phyloP scores from a whole-genome alignment of 2,797 vertebrate species.

The Tauraco hartlaubi region DNA sequence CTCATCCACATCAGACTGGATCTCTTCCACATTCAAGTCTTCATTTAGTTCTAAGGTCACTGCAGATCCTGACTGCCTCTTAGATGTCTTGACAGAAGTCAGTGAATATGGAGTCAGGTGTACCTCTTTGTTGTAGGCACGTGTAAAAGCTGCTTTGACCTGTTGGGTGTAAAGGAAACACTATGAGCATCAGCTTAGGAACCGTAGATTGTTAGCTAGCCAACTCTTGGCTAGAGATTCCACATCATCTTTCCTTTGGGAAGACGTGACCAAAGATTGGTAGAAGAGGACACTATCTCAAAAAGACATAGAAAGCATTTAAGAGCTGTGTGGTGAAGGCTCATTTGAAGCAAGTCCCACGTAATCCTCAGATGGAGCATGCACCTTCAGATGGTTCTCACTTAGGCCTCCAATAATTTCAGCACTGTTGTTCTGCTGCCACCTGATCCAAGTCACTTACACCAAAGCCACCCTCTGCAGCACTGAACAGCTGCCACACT shows the following conservation, averaged over 20 bases:
- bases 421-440: background rate
- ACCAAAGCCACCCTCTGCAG: background rate
- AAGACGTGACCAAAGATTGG: background rate
- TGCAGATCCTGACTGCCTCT: constrained; percentile 56
- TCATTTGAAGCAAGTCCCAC: background rate
- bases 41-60: constrained; percentile 77
- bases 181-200: background rate
- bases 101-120: constrained; percentile 93
- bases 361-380: background rate
- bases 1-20: constrained; percentile 82
- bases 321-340: background rate
- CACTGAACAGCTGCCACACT: background rate
- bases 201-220: background rate
- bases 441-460: background rate
- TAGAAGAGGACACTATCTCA: background rate
- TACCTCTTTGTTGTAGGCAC: constrained; percentile 92
- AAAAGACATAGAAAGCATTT: background rate
- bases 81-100: constrained; percentile 83
- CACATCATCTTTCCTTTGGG: background rate
- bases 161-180: constrained; percentile 41
- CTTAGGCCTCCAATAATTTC: background rate
- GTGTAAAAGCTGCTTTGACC: constrained; percentile 97
- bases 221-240: background rate
- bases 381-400: background rate
- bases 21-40: constrained; percentile 74